Base-by-base conservation (phyloP, 2,888 invertebrate species). In the Onthophagus sagittarius region DNA sequence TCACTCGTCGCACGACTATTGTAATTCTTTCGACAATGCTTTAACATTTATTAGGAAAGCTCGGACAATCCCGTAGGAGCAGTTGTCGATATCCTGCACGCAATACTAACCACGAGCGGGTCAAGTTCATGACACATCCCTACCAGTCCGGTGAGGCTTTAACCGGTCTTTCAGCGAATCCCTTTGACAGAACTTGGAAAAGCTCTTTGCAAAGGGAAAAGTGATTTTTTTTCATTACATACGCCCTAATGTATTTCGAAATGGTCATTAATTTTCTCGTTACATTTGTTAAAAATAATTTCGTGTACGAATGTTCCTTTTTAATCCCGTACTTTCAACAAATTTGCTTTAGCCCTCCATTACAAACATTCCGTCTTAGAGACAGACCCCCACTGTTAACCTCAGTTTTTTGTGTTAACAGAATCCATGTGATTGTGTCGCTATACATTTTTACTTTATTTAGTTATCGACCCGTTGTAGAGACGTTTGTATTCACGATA, bases 31-130 rank as follows among this genome's bases (percentile, higher is more conserved):
- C 67, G 67, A 23, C 67, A 67, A 67, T 67, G 67, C 67, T 67
- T 67, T 67, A 67, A 67, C 67, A 67, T 67, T 67, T 67, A 67
- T 67, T 67, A 67, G 67, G 67, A 67, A 67, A 67, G 31, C 67
- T 67, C 67, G 67, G 67, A 9, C 67, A 23, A 32, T 32, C 67
- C 67, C 67, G 32, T 6, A 13, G 67, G 67, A 32, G 67, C 67
- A 31, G 23, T 67, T 67, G 23, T 32, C 67, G 67, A 67, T 67
- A 67, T 32, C 15, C 67, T 14, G 67, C 67, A 67, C 67, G 67
- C 67, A 67, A 67, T 64, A 67, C 23, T 31, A 32, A 67, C 67
- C 67, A 67, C 67, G 67, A n/a, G 15, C 31, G 31, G 23, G 67
- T 67, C 67, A 32, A 67, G 23, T 67, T 32, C 67, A 23, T 67